Evolutionary conservation across 2,888 invertebrate species (phyloP), one percentile per base, ranked within the genome.

Genomic region (Lasioglossum morio): DNA sequence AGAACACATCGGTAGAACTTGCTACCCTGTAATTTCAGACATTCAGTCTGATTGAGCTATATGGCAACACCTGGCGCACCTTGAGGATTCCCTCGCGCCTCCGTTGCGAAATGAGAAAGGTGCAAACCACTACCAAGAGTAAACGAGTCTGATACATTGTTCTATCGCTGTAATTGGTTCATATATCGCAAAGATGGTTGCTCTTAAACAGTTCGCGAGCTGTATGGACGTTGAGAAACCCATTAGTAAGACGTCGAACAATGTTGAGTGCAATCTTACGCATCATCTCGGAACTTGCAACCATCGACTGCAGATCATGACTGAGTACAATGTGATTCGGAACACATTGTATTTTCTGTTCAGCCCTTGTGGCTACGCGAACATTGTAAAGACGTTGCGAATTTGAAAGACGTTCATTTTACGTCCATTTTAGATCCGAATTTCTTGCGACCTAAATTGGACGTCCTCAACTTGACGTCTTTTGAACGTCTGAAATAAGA

Each of bases 171-270:
- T 63, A 63, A 63, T 27, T 63, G 27, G 30, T 63, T 63, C 63
- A 63, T 27, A 63, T 30, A 63, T 30, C 7, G 5, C 16, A 7
- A 63, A 16, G 16, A 30, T 16, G 7, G 16, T 12, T 4, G 57
- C 3, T 57, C 57, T n/a, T 12, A 12, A 57, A 57, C n/a, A 57
- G 10, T 57, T 57, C n/a, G n/a, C n/a, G n/a, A n/a, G 57, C 12
- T 10, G 23, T 57, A n/a, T 1, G 57, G 57, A 57, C 57, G 12
- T 57, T 57, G n/a, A n/a, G 57, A 57, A 57, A 57, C n/a, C 57
- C 57, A 57, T n/a, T 57, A 57, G n/a, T 53, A 8, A 53, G n/a
- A 57, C 57, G 57, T 57, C 57, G 57, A 57, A 57, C 57, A n/a
- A 1, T 57, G 19, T 53, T 46, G 5, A 16, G 10, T 53, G 23